Conservation (phyloP, 2,888 invertebrate genomes). For the Apomyelois bistriatella region DNA sequence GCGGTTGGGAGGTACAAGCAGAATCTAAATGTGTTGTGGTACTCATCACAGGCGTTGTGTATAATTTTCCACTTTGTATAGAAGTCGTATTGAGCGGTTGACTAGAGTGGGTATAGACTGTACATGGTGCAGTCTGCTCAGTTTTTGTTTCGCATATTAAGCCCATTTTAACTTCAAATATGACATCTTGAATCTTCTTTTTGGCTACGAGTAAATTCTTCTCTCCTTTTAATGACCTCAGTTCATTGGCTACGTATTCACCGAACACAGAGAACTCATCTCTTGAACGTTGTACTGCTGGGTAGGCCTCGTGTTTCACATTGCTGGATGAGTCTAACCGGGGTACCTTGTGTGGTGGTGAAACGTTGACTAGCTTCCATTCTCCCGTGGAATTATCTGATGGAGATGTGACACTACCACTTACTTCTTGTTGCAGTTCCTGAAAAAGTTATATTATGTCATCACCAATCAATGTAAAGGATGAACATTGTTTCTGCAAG, state of each 20-base stretch:
- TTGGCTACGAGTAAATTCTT: constrained; percentile 78
- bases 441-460: constrained; percentile 35
- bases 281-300: constrained; percentile 37
- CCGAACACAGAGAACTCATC: constrained; percentile 81
- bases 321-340: constrained; percentile 40
- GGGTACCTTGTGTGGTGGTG: constrained; percentile 52
- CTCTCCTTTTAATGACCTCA: constrained; percentile 76
- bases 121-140: constrained; percentile 44
- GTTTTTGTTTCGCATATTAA: constrained; percentile 61
- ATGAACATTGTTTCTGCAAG: too few species aligned
- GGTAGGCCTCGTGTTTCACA: constrained; percentile 44
- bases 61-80: constrained; percentile 53
- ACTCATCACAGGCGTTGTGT: constrained; percentile 49
- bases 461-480: too few species aligned
- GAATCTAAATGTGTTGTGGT: constrained; percentile 57
- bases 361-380: constrained; percentile 43
- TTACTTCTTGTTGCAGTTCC: constrained; percentile 47
- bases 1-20: constrained; percentile 44
- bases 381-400: constrained; percentile 40
- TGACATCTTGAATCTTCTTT: constrained; percentile 81
- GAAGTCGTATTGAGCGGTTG: constrained; percentile 37
- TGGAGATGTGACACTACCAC: constrained; percentile 32
- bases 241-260: constrained; percentile 81
- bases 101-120: constrained; percentile 45
- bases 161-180: constrained; percentile 82